Evolutionary conservation across 2,113 vertebrate genomes (phyloP), one percentile per base, ranked within the genome.

Genomic region (Lates calcarifer): DNA sequence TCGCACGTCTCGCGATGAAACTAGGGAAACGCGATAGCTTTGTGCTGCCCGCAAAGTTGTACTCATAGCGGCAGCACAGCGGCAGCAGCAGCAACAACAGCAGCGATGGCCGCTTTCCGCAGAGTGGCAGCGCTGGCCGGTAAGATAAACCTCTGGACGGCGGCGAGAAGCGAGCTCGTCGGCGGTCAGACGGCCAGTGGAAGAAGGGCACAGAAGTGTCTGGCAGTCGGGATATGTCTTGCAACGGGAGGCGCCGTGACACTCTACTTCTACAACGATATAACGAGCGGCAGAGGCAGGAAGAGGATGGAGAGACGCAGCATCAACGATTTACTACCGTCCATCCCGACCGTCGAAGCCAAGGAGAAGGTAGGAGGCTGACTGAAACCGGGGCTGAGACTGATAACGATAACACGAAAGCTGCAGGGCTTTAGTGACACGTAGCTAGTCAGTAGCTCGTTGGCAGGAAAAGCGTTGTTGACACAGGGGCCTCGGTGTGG

Each of bases 71-170:
- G 74, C 86, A 88, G 74, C 77, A 74, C 67, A 79, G 74, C 81
- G 77, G 72, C 83, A 67, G 76, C 85, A 63, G 78, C 87, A 82
- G 45, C 55, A 60, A 41, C 73, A 47, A 20, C 80, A 71, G 86
- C 89, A 94, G 64, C 80, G 80, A 96, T 96, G 95, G 95, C 94
- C 85, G 94, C 91, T 76, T 83, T 94, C 77, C 91, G 95, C 72
- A 91, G 91, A 87, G 84, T 94, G 78, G 69, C 87, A 66, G 74
- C 83, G 58, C 73, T 93, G 79, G 91, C 91, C 18, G 81, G 71
- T 4, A 92, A 65, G 51, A 57, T 94, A 3, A 84, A 79, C 49
- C 74, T 88, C 49, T 68, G 77, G 71, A 80, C 89, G 11, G 55
- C 77, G 53, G 45, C 74, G n/a, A 87, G 49, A 80, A 76, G 24